These are phyloP conservation scores for Drosophila nannoptera DNA, from an alignment of 1,140 invertebrate species.

Conservation along the genomic window DNA sequence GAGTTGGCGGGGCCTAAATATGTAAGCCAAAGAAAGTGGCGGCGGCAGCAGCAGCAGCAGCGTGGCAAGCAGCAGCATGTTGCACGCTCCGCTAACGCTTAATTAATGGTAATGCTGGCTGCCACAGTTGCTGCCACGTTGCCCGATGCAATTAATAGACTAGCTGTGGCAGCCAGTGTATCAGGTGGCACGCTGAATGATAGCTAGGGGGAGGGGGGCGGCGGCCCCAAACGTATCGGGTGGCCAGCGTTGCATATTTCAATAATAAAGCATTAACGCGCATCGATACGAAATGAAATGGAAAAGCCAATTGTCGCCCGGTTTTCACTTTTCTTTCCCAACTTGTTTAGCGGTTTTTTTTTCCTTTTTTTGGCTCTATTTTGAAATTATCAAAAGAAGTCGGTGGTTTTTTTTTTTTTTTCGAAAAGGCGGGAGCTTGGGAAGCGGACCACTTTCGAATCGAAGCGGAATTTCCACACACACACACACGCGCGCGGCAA, in stretches of 20 bases:
- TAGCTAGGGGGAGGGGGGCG: neutral
- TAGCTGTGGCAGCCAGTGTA: neutral
- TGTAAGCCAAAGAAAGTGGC: constrained; percentile 72
- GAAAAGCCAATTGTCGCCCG: constrained; percentile 61
- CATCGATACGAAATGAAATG: constrained; percentile 47
- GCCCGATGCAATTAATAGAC: constrained; percentile 55
- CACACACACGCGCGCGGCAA: constrained; percentile 1
- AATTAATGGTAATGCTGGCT: constrained; percentile 62
- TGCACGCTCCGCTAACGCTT: constrained; percentile 70
- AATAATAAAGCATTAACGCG: constrained; percentile 28
- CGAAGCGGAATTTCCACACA: constrained; percentile 31
- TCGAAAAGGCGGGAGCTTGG: constrained; percentile 16
- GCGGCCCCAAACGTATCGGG: constrained; percentile 2
- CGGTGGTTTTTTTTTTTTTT: constrained; percentile 5
- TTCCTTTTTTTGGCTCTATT: neutral
- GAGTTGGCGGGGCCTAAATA: constrained; percentile 22
- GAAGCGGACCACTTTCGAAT: constrained; percentile 66
- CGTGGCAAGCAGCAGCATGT: constrained; percentile 47
- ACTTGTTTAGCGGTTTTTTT: constrained; percentile 5
- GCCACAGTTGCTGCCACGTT: constrained; percentile 21
- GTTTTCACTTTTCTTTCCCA: constrained; percentile 70
- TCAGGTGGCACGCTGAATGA: constrained; percentile 14
- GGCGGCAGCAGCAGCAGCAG: constrained; percentile 8
- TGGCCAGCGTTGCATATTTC: constrained; percentile 4
- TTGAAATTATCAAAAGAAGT: constrained; percentile 22